These are phyloP conservation scores for Pitangus sulphuratus DNA, from an alignment of 2,797 vertebrate genomes.

Conservation along the genomic window DNA sequence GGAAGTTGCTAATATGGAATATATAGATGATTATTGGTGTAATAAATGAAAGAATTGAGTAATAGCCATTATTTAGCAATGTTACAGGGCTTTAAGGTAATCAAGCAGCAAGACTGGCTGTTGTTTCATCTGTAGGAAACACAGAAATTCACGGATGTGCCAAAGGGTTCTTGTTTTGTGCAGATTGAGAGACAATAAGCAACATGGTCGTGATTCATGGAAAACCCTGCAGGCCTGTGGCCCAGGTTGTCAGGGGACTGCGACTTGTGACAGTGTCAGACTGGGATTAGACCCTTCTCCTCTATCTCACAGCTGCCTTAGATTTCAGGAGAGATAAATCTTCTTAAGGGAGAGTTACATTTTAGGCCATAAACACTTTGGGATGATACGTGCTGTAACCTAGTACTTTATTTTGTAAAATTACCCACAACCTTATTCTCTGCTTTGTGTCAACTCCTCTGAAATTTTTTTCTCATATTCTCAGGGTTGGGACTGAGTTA, in stretches of 20 bases:
- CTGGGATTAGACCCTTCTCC: conserved; percentile 57
- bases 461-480: background rate
- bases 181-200: background rate
- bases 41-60: background rate
- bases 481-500: background rate
- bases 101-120: background rate
- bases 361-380: conserved; percentile 46
- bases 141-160: background rate
- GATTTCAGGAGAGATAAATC: conserved; percentile 49
- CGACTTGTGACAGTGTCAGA: conserved; percentile 1
- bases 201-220: background rate
- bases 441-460: conserved; percentile 1
- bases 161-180: background rate
- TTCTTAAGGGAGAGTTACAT: conserved; percentile 26
- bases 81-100: background rate
- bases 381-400: background rate
- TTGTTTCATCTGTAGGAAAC: background rate
- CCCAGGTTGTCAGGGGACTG: background rate
- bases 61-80: background rate
- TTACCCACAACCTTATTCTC: background rate
- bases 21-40: background rate
- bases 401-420: conserved; percentile 26
- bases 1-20: background rate
- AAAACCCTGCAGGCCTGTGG: background rate
- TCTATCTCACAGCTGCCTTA: conserved; percentile 50